These are phyloP conservation scores for Orientallactaga bullata DNA, from an alignment of 2,113 vertebrate genomes.

Conservation along the genomic window DNA sequence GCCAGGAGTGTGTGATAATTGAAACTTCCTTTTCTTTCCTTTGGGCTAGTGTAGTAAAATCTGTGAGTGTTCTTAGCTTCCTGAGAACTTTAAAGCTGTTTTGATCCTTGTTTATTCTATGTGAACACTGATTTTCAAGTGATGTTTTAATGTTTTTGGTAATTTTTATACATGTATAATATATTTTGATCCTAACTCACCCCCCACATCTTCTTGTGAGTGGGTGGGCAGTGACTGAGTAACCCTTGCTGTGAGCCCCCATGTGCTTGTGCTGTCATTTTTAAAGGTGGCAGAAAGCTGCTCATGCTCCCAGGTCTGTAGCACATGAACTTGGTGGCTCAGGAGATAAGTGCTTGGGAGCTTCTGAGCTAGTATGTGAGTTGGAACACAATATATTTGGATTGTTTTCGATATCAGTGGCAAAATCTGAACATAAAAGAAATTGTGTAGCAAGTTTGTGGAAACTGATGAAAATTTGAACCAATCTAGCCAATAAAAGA, in stretches of 20 bases:
- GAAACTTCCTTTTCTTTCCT: accelerated
- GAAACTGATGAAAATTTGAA: neutral
- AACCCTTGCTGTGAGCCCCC: neutral
- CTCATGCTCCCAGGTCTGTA: neutral
- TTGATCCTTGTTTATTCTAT: constrained; percentile 40
- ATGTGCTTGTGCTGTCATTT: neutral
- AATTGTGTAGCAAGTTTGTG: constrained; percentile 6
- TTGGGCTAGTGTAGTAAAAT: neutral
- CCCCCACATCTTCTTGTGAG: too few relatives aligned
- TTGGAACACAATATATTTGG: neutral
- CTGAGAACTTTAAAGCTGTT: constrained; percentile 36
- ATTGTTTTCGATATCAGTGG: neutral
- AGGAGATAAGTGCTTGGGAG: neutral
- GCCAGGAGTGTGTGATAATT: neutral
- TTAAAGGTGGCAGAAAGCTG: neutral
- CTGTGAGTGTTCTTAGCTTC: neutral
- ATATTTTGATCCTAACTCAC: too few relatives aligned
- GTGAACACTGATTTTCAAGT: constrained; percentile 35
- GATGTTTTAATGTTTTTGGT: neutral
- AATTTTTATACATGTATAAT: too few relatives aligned
- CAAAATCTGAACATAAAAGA: constrained; percentile 16
- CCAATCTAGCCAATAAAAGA: neutral
- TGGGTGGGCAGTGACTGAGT: neutral
- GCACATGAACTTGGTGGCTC: neutral
- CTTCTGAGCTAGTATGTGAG: neutral